Conservation (phyloP, 2,113 vertebrate genomes). For the Daphoenositta chrysoptera region DNA sequence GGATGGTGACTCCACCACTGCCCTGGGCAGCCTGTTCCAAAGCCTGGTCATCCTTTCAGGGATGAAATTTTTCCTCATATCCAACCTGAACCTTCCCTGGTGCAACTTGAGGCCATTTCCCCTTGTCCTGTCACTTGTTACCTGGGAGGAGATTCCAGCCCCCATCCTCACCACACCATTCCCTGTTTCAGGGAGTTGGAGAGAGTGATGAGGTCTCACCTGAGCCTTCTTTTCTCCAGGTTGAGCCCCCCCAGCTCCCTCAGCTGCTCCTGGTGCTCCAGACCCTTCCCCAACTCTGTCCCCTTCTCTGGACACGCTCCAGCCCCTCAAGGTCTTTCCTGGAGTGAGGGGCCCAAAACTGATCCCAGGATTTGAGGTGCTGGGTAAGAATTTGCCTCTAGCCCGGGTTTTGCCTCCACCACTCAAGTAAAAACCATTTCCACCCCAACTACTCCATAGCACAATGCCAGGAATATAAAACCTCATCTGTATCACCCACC, state of each 20-base stretch:
- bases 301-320: neutral
- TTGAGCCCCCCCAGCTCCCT: neutral
- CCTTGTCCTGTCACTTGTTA: neutral
- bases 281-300: neutral
- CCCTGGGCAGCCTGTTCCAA: neutral
- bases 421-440: neutral
- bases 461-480: neutral
- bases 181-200: neutral
- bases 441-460: neutral
- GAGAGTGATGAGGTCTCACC: neutral
- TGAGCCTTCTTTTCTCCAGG: neutral
- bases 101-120: neutral
- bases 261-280: neutral
- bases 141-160: accelerated
- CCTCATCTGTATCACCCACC: neutral
- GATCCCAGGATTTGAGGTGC: neutral
- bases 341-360: neutral
- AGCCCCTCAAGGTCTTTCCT: neutral
- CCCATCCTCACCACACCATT: neutral
- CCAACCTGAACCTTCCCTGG: neutral
- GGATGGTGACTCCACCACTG: neutral
- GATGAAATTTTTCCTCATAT: neutral
- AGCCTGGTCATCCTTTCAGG: neutral
- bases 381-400: neutral
- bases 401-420: neutral